Conservation (phyloP, 2,797 vertebrate genomes). For the Typhlichthys subterraneus region DNA sequence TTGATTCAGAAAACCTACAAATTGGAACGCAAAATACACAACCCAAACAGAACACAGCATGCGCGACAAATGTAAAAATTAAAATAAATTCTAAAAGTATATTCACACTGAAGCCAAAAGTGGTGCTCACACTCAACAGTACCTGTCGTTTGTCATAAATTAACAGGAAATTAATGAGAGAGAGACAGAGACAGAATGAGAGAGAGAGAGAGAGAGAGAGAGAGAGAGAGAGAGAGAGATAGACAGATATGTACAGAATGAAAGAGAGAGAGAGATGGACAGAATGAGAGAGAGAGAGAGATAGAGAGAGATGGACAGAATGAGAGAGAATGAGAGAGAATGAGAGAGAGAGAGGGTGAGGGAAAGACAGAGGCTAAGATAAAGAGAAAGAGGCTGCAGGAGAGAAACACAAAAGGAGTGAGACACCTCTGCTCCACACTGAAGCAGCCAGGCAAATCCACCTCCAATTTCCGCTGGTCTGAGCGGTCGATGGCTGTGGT, state of each 20-base stretch:
- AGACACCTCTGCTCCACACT: conserved; percentile 45
- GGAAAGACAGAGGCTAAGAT: background rate
- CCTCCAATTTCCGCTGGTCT: conserved; percentile 74
- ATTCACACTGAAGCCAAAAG: no score
- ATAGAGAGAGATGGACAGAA: conserved; percentile 17
- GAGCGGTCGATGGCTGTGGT: conserved; percentile 70
- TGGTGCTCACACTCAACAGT: no score
- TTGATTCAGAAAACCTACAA: no score
- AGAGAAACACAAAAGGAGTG: background rate
- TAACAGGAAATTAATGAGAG: no score
- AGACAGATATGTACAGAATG: conserved; percentile 18
- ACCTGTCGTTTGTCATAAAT: no score
- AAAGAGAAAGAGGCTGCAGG: background rate
- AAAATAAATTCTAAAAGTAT: no score
- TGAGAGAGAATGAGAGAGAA: conserved; percentile 19
- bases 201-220: no score
- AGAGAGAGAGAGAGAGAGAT: no score
- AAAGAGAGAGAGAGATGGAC: conserved; percentile 58
- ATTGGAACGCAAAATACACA: no score
- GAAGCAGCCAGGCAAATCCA: conserved; percentile 68
- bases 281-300: conserved; percentile 19
- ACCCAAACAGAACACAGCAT: no score
- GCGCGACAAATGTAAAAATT: no score
- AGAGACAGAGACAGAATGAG: no score
- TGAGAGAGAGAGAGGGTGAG: conserved; percentile 36